Evolutionary conservation across 2,888 invertebrate species (phyloP).

Genomic region (Belgica antarctica): DNA sequence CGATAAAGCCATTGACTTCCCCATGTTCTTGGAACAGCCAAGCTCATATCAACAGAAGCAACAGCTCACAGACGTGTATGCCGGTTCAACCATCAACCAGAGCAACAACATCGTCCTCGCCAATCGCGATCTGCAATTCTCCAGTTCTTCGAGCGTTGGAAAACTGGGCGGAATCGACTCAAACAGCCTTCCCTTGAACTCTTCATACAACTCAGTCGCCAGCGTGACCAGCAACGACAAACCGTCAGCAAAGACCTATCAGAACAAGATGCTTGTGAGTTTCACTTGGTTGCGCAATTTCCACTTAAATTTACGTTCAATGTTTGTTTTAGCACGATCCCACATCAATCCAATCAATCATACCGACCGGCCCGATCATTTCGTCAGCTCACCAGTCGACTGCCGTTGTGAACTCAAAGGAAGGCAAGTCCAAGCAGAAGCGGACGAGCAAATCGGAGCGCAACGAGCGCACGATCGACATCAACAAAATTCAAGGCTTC

Average conservation of each 20-base stretch:
- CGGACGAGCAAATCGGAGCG: slow-evolving; percentile 54
- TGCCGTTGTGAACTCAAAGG: slow-evolving; percentile 47
- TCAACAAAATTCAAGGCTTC: slow-evolving; percentile 71
- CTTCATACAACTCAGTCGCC: slow-evolving; percentile 54
- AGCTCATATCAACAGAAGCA: slow-evolving; percentile 36
- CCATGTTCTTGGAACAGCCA: background rate
- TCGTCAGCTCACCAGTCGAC: slow-evolving; percentile 44
- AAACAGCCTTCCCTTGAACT: slow-evolving; percentile 52
- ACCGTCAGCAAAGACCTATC: background rate
- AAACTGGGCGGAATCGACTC: background rate
- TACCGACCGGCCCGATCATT: too few species aligned
- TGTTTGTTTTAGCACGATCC: background rate
- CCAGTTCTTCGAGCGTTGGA: background rate
- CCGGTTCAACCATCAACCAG: slow-evolving; percentile 33
- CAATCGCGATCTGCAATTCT: background rate
- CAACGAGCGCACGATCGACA: slow-evolving; percentile 54
- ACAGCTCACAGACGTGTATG: background rate
- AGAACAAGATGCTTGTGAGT: background rate
- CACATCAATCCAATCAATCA: background rate
- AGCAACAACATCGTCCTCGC: slow-evolving; percentile 38
- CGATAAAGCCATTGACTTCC: background rate
- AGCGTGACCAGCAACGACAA: slow-evolving; percentile 47
- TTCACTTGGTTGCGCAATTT: too few species aligned
- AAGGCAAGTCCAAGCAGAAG: slow-evolving; percentile 51
- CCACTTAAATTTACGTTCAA: too few species aligned